phyloP scores from a whole-genome alignment of 1,140 invertebrate species.

The Argopecten irradians region DNA sequence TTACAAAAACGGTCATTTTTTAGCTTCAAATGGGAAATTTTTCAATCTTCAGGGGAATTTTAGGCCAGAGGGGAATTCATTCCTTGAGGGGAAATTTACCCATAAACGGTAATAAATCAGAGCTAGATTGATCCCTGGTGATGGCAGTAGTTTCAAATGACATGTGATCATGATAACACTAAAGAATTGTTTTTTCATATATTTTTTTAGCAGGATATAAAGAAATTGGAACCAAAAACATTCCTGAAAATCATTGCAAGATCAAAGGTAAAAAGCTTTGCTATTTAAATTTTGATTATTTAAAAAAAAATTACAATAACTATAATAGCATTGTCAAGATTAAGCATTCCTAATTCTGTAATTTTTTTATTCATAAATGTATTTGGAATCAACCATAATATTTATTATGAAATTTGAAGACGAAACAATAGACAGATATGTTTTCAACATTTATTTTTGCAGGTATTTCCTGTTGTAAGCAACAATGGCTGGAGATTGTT shows the following conservation, averaged over 20 bases:
- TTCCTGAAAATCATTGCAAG: slow-evolving; percentile 63
- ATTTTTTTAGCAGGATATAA: slow-evolving; percentile 57
- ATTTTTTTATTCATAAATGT: background rate
- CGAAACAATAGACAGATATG: too few species aligned
- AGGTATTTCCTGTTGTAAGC: slow-evolving; percentile 69
- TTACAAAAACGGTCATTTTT: too few species aligned
- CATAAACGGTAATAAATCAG: too few species aligned
- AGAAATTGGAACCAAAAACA: slow-evolving; percentile 57
- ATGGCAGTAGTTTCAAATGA: slow-evolving; percentile 28
- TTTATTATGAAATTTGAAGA: too few species aligned
- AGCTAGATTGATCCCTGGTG: background rate
- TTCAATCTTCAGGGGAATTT: too few species aligned
- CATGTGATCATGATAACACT: background rate
- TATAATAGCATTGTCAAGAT: too few species aligned
- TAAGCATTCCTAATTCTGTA: background rate
- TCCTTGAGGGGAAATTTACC: too few species aligned
- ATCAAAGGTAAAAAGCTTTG: slow-evolving; percentile 59
- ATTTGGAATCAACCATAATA: background rate
- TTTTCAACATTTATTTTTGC: slow-evolving; percentile 39
- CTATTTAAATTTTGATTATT: too few species aligned
- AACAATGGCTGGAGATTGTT: slow-evolving; percentile 69
- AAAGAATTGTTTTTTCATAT: background rate
- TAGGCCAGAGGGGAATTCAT: too few species aligned
- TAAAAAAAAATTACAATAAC: too few species aligned
- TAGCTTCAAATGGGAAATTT: too few species aligned